Evolutionary conservation across 2,888 invertebrate genomes (phyloP), one percentile per base, ranked within the genome.

Genomic region (Xylocampa areola): DNA sequence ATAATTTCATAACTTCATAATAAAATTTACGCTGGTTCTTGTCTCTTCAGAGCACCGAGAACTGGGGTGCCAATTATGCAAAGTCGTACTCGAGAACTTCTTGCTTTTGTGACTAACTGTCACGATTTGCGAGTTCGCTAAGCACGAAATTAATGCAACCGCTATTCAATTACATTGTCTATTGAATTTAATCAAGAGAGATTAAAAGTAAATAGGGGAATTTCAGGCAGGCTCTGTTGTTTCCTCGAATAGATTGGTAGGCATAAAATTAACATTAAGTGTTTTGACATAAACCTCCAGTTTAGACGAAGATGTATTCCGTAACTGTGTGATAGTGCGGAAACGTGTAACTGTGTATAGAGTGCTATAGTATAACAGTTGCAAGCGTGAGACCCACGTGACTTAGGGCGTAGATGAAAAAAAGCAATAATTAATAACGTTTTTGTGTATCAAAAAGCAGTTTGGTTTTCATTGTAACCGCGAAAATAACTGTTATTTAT

Each of bases 11-110:
- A 80, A 84, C 73, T 85, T 80, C 32, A 73, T 84, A 80, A 84
- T 76, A 79, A 77, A 82, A 83, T 84, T 84, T 76, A 73, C 58
- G 37, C 62, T 69, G 71, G 61, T 72, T 71, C 74, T 73, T 74
- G 73, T 77, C 76, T 76, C 69, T 73, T 17, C 41, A n/a, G 39
- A 52, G 62, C 62, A 71, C 68, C 65, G 73, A 58, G 68, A 76
- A 79, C 73, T 73, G 73, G 76, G 79, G 79, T 76, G 79, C 79
- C 81, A 90, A 90, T 91, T 92, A 91, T 91, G 90, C 86, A 89
- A 90, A 91, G 80, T 81, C 81, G 74, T 76, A 30, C 73, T 73
- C 77, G 76, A 77, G 76, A 74, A 84, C 79, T 87, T 80, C 76
- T 79, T 86, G 89, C 81, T 90, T 86, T 80, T 82, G 75, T 76